Percentiles rank a stretch among this genome's conserved stretches.
Conservation (phyloP, 2,113 vertebrate genomes). For the Riparia riparia region DNA sequence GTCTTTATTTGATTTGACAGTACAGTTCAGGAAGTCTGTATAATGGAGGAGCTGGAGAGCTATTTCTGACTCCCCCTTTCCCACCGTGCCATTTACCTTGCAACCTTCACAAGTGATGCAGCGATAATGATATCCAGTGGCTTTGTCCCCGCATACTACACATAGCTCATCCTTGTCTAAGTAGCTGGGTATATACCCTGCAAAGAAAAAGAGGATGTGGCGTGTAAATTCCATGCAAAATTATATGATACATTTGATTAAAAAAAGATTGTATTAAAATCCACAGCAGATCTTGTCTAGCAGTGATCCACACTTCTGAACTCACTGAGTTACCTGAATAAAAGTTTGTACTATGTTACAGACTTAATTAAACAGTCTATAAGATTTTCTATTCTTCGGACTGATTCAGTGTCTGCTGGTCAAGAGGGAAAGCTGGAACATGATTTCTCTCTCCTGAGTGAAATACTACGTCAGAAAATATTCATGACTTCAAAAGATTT, state of each 20-base stretch:
- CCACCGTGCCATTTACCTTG: conserved; percentile 84
- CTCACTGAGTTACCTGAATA: background rate
- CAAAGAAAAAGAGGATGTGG: conserved; percentile 35
- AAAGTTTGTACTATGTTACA: background rate
- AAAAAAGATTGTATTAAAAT: background rate
- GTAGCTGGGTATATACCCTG: conserved; percentile 99
- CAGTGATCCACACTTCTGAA: background rate
- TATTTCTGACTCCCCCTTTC: conserved; percentile 33
- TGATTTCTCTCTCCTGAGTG: background rate
- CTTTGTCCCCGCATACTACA: conserved; percentile 98
- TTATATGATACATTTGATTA: background rate
- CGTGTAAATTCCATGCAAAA: background rate
- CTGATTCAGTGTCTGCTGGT: background rate
- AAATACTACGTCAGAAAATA: background rate
- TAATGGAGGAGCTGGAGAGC: conserved; percentile 7
- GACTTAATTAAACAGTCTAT: background rate
- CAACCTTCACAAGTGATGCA: conserved; percentile 99
- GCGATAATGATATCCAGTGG: conserved; percentile 97
- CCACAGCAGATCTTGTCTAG: background rate
- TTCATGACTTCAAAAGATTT: background rate
- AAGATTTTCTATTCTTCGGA: background rate
- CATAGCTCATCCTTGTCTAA: conserved; percentile 99
- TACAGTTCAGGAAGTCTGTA: background rate
- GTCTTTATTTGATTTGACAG: background rate
- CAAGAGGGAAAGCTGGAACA: background rate